Base-by-base conservation (phyloP, 2,113 vertebrate genomes). In the Lasiurus cinereus region DNA sequence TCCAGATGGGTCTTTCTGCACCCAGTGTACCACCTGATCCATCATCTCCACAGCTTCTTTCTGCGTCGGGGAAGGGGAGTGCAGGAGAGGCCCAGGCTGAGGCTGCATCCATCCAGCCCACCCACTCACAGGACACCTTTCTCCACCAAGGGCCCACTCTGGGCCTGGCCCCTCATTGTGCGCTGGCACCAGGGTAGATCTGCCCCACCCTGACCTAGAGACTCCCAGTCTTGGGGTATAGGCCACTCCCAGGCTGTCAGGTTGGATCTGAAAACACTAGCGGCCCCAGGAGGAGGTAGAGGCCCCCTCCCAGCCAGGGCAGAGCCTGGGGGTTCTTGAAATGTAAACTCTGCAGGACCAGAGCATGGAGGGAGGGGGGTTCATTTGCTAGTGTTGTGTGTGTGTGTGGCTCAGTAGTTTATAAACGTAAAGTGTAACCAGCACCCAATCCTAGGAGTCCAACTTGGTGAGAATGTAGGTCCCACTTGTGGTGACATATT, bases 21-120 rank as follows among this genome's bases (percentile, higher is more conserved):
- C 99, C 99, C 99, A 99, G 96, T 84, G 82, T 27, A 98, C 96
- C 2, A 99, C 92, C 97, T 99, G 98, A 69, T 98, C 98, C 99
- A 99, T 99, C 98, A 99, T 99, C 76, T 98, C 96, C 88, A 98
- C 96, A 0, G 99, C 99, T 87, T 99, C 98, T 0, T 72, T 93
- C 99, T 99, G 18, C 90, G 24, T 15, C 33, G 10, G 89, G 14
- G 24, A 0, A 16, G 52, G 5, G 52, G 36, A 39, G 7, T 52
- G 22, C 19, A 29, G 74, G 56, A 43, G 52, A 29, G 33, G 31
- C 66, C 66, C 36, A 36, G 82, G 69, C 21, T 16, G 48, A 56
- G 50, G 64, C 80, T 48, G n/a, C 12, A 16, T n/a, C 16, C 8
- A 7, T 39, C 29, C 15, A n/a, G 50, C 22, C 66, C 13, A 2